Evolutionary conservation across 2,113 vertebrate species (phyloP).

Genomic region (Drymodes brunneopygia): DNA sequence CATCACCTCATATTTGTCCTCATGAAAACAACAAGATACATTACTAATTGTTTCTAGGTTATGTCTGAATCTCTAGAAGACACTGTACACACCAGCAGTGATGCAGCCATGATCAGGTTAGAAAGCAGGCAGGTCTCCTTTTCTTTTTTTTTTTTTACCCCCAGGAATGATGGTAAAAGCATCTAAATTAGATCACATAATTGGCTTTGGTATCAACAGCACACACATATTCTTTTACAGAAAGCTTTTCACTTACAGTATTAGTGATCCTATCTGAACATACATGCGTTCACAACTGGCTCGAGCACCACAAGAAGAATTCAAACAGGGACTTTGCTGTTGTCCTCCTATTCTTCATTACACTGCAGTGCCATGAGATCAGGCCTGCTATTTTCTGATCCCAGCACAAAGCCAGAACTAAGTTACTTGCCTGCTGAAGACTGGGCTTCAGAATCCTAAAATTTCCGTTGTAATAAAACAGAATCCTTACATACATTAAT

Average conservation of each 20-base stretch:
- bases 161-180: neutral
- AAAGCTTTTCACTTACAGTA: neutral
- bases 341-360: neutral
- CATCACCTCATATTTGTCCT: neutral
- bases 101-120: neutral
- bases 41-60: neutral
- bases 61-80: neutral
- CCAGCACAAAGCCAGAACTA: neutral
- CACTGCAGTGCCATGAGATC: fast-evolving
- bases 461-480: neutral
- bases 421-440: neutral
- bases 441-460: neutral
- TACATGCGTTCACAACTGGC: neutral
- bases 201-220: neutral
- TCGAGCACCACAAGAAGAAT: neutral
- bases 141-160: too few relatives aligned
- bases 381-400: neutral
- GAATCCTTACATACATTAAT: neutral
- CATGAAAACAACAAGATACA: neutral
- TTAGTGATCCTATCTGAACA: neutral
- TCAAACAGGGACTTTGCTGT: neutral
- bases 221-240: neutral
- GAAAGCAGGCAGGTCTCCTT: neutral
- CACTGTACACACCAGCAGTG: neutral
- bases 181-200: neutral